A percentile compares a stretch with the other conserved stretches of the same genome.
Conservation (phyloP, 2,888 invertebrate genomes). For the Rhyacophila evoluta region DNA sequence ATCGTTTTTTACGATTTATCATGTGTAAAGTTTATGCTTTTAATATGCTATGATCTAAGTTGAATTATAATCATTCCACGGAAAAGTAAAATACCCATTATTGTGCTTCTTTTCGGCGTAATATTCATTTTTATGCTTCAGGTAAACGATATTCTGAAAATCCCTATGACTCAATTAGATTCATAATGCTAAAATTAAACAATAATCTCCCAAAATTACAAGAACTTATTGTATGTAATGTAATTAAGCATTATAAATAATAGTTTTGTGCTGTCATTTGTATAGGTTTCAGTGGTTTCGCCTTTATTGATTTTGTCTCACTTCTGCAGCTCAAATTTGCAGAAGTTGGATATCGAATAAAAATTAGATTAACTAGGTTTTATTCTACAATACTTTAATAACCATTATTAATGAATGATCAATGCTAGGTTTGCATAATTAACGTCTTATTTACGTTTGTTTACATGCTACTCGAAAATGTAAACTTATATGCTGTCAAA, state of each 20-base stretch:
- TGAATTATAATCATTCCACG: neutral
- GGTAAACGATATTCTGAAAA: neutral
- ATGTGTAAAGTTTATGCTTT: neutral
- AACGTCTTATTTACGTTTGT: neutral
- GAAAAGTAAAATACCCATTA: neutral
- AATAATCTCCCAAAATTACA: neutral
- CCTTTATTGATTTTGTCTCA: conserved; percentile 41
- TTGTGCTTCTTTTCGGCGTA: neutral
- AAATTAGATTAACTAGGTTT: too few relatives aligned
- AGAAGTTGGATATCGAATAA: neutral
- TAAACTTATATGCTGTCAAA: neutral
- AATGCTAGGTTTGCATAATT: neutral
- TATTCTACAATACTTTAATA: too few relatives aligned
- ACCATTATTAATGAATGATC: neutral
- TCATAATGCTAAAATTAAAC: neutral
- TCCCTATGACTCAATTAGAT: neutral
- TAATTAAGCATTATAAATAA: neutral
- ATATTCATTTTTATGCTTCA: neutral
- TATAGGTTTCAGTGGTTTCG: conserved; percentile 30
- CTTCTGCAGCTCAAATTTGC: conserved; percentile 13
- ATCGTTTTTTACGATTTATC: conserved; percentile 7
- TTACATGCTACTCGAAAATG: neutral
- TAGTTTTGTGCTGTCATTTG: neutral
- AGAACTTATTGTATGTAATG: neutral
- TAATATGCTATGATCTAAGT: neutral